Evolutionary conservation across 2,797 vertebrate species (phyloP), one percentile per base, ranked within the genome.

Genomic region (Furcifer pardalis): DNA sequence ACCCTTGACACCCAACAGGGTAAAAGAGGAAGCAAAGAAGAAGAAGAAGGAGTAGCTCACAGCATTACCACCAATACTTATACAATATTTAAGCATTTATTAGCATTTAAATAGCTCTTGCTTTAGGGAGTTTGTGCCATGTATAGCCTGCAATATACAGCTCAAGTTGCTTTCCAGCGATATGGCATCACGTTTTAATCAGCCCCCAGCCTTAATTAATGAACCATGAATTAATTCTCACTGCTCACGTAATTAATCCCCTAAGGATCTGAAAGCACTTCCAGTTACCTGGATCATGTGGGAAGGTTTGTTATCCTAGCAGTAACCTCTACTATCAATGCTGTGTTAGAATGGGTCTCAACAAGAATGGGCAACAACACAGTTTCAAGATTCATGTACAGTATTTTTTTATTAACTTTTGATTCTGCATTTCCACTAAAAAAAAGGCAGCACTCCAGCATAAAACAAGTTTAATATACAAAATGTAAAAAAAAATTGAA

Each of bases 201-300:
- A 32, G 68, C 40, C 59, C 32, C 73, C 68, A 73, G n/a, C 52
- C 59, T 84, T 79, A 84, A 62, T 65, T 73, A 84, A 79, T 23
- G 2, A 42, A 25, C 56, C 83, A 79, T 73, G 27, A 73, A 73
- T 84, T 79, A 84, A 79, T 63, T 74, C 32, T 65, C 71, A 73
- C 77, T 73, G 8, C 77, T 84, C 59, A 73, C 59, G 35, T 65
- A 79, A 73, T 84, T 84, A 74, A 79, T 79, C 74, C 82, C 69
- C 46, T 35, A 65, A 44, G 68, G 32, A 79, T 63, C 52, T 84
- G 52, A 73, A 65, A 73, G 68, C n/a, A 65, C 30, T 79, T 59
- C 30, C 52, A 77, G n/a, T 27, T 84, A 77, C 37, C 68, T 65
- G 59, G 62, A 65, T 74, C 77, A 2, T 62, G 52, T 69, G n/a